phyloP scores from a whole-genome alignment of 2,888 invertebrate genomes.

The Brachynemurus nebulosus region DNA sequence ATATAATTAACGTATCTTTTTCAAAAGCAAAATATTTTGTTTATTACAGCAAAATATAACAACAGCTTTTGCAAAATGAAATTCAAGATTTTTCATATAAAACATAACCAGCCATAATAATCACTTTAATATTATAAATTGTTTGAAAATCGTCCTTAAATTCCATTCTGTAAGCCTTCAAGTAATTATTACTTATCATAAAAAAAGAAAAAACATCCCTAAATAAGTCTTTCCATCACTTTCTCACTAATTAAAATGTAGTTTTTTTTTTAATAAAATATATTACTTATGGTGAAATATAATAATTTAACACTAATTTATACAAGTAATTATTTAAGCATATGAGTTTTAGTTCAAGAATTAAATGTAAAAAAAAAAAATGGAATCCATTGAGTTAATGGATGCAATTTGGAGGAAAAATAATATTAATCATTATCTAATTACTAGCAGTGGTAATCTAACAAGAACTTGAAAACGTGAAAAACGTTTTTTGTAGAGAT shows the following conservation, averaged over 20 bases:
- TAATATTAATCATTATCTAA: background rate
- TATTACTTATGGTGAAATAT: constrained; percentile 1
- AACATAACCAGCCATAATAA: background rate
- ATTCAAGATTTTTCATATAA: background rate
- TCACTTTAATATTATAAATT: background rate
- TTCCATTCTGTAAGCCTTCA: background rate
- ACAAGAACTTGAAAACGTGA: too few species aligned
- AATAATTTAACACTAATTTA: background rate
- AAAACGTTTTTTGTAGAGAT: too few species aligned
- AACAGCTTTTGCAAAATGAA: constrained; percentile 1
- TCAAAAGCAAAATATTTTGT: background rate
- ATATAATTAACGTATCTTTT: constrained; percentile 6
- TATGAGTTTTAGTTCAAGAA: constrained; percentile 1
- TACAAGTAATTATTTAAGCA: constrained; percentile 1
- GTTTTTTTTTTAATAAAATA: background rate
- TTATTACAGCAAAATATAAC: constrained; percentile 6
- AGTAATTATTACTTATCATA: background rate
- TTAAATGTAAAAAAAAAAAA: background rate
- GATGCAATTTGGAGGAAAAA: too few species aligned
- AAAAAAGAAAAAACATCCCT: constrained; percentile 1
- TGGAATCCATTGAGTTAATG: too few species aligned
- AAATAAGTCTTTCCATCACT: constrained; percentile 2
- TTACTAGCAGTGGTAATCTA: background rate
- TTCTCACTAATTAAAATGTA: constrained; percentile 1
- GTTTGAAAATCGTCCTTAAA: background rate